Base-by-base conservation (phyloP, 2,797 vertebrate genomes). In the Anniella stebbinsi region DNA sequence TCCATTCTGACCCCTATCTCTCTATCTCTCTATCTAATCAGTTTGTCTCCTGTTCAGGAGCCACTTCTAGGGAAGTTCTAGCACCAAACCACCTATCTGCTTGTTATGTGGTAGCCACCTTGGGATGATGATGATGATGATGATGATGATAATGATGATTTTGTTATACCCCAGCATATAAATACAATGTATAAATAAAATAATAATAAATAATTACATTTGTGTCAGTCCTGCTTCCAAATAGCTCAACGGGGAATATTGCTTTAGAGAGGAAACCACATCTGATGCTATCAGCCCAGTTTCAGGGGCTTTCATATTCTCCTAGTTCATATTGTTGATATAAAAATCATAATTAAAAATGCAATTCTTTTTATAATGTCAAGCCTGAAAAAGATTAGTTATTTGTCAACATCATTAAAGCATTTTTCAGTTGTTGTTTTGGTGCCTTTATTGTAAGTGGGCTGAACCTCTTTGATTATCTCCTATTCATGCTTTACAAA, bases 401-500 rank as follows among this genome's bases (percentile, higher is more conserved):
- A 80, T 92, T 92, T 95, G 80, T 93, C 89, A 95, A 92, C 48
- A 94, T 57, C 7, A 72, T 92, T 94, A 92, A 94, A 94, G 13
- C 72, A 3, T 70, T 21, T 70, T 90, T 88, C 51, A 7, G 30
- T 91, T 33, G 0, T 76, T 93, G 89, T 92, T 89, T 82, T 41
- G 6, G 75, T 89, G 87, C n/a, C 90, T 94, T 28, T 66, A 33
- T 95, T 95, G 89, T 88, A 90, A 88, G 67, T 93, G 70, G 78
- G 28, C n/a, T 86, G 78, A 84, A 70, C 54, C 45, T 93, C 60
- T 48, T 92, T 95, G 72, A 94, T 90, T 93, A 92, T 92, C 77
- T 81, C n/a, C 48, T 83, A 93, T 96, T 95, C 88, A 89, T 92
- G 80, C 92, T 91, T 73, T 89, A 63, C 72, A 96, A 95, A 93